Percentiles rank a stretch among this genome's conserved stretches.
phyloP scores from a whole-genome alignment of 2,113 vertebrate genomes.

The Oenanthe melanoleuca region DNA sequence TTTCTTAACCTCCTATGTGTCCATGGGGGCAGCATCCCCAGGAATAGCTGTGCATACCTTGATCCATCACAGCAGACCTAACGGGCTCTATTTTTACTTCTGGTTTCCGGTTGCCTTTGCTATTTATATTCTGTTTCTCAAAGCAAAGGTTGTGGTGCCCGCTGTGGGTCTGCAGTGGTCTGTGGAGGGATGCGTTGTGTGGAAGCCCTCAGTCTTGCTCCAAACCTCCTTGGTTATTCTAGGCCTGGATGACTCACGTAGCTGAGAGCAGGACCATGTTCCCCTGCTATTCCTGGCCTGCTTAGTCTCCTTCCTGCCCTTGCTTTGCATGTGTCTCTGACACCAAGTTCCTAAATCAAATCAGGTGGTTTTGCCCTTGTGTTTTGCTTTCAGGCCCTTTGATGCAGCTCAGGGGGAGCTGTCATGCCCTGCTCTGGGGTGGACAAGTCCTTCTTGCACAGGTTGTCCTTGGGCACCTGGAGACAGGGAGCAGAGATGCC shows the following conservation, averaged over 20 bases:
- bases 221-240: not conserved
- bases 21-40: not conserved
- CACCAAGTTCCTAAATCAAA: slow-evolving; percentile 38
- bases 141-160: not conserved
- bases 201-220: not conserved
- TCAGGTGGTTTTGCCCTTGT: not conserved
- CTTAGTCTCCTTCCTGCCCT: not conserved
- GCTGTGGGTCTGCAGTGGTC: not conserved
- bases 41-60: not conserved
- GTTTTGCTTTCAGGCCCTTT: not conserved
- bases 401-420: not conserved
- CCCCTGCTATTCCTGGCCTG: slow-evolving; percentile 6
- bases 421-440: accelerated
- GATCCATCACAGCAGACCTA: not conserved
- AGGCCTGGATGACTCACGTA: not conserved
- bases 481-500: not conserved
- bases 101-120: slow-evolving; percentile 22
- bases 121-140: slow-evolving; percentile 25
- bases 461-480: not conserved
- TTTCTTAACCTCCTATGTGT: not conserved
- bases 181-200: not conserved
- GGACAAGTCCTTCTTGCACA: not conserved
- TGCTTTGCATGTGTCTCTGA: slow-evolving; percentile 5
- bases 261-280: not conserved
- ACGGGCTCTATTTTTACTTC: not conserved